Conservation (phyloP, 2,113 vertebrate genomes). For the Cephalopterus ornatus region DNA sequence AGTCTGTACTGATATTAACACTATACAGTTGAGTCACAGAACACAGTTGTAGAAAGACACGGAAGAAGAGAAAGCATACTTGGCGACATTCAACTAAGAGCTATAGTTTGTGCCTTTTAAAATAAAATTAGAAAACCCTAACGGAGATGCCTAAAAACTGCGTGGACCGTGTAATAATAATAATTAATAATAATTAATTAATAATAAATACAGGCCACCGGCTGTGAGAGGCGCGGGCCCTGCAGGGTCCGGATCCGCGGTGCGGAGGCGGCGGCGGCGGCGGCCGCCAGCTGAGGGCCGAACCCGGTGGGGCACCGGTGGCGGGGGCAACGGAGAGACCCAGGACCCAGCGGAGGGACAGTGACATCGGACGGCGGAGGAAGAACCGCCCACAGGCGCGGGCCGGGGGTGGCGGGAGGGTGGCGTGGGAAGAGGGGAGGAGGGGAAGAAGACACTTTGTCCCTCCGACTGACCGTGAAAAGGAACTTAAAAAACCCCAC, state of each 20-base stretch:
- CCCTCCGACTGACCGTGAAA: not conserved
- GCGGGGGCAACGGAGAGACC: not conserved
- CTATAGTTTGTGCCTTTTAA: slow-evolving; percentile 90
- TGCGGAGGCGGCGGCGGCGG: not conserved
- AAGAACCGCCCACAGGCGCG: not conserved
- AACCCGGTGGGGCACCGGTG: not conserved
- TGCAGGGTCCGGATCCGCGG: not conserved
- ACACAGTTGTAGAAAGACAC: slow-evolving; percentile 98
- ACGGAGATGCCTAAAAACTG: slow-evolving; percentile 75
- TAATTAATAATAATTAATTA: slow-evolving; percentile 60
- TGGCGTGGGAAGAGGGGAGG: not conserved
- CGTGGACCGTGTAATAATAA: slow-evolving; percentile 67
- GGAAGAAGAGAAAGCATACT: slow-evolving; percentile 89
- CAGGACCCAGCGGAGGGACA: not conserved
- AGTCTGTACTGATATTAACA: slow-evolving; percentile 94
- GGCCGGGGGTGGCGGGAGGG: not conserved
- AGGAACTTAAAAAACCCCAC: not conserved
- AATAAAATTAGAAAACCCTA: slow-evolving; percentile 70
- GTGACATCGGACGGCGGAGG: not conserved
- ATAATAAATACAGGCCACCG: slow-evolving; percentile 69
- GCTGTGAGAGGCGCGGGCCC: slow-evolving; percentile 15
- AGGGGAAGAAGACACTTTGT: not conserved
- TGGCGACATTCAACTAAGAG: slow-evolving; percentile 89
- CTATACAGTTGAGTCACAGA: slow-evolving; percentile 98
- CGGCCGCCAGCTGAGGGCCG: not conserved